Evolutionary conservation across 2,113 vertebrate genomes (phyloP).

Genomic region (Pandion haliaetus): DNA sequence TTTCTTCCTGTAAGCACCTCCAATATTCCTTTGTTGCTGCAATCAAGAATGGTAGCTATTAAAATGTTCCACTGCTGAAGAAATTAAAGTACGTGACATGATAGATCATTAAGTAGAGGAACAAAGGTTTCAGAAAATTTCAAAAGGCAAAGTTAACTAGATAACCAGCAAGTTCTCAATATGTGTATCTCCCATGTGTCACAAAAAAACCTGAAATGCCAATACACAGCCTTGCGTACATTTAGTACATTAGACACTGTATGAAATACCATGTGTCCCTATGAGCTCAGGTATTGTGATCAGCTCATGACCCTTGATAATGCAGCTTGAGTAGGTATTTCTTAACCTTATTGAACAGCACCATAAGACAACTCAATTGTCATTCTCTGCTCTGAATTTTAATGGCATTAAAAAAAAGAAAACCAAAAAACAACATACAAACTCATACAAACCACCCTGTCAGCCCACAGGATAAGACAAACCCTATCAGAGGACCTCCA

Average conservation of each 20-base stretch:
- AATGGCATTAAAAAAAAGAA: neutral
- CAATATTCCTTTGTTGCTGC: neutral
- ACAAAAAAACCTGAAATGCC: neutral
- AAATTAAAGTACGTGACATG: neutral
- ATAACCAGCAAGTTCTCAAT: neutral
- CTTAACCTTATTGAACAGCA: neutral
- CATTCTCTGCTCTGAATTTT: neutral
- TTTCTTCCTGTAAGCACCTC: neutral
- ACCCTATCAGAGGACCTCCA: neutral
- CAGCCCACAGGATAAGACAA: neutral
- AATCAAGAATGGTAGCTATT: neutral
- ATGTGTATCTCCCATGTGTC: accelerated
- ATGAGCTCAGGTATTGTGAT: neutral
- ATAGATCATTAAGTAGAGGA: neutral
- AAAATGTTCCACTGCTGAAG: neutral
- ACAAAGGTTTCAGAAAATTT: neutral
- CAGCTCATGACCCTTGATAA: neutral
- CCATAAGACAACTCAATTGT: neutral
- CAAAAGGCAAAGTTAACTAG: neutral
- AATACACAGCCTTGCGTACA: neutral
- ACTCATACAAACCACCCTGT: neutral
- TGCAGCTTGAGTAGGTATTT: neutral
- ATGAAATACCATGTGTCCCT: neutral
- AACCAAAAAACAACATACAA: neutral
- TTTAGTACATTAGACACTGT: too few relatives aligned